Evolutionary conservation across 2,113 vertebrate genomes (phyloP), one percentile per base, ranked within the genome.

Genomic region (Dasypus novemcinctus): DNA sequence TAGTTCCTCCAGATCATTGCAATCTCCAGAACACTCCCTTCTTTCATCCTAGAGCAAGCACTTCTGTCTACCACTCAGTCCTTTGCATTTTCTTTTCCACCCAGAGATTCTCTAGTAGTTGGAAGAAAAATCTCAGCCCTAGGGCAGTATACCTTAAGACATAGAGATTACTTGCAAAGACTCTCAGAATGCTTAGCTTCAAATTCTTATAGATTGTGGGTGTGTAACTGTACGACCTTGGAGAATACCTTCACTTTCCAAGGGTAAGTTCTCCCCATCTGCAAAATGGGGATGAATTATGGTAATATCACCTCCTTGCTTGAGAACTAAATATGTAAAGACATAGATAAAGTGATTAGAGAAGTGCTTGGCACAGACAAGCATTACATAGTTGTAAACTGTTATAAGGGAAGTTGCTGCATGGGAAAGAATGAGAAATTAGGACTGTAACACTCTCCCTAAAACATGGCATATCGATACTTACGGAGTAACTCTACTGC

Each of bases 351-450:
- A 72, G 43, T 4, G 43, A 81, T 41, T n/a, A 54, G 31, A 90
- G 72, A 4, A 43, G 27, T 11, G 5, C 7, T 8, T 75, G 57
- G 27, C 63, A 57, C 80, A 68, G 49, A 72, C 23, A 41, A 71
- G 27, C 43, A 66, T 63, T 71, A 36, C 8, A 36, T 69, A 78
- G 85, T n/a, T 61, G 8, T 38, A 46, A 74, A 27, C 23, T 52
- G 38, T 76, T 68, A 90, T 71, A 80, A 72, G 18, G 57, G 41
- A 83, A 82, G 33, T 27, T 71, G 68, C 38, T 49, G 38, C 18
- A 3, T 83, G n/a, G 43, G 59, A 94, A 92, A 9, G 59, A 49
- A 43, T 69, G 91, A 96, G 64, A 93, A 94, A 93, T 54, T 41
- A 74, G 78, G 64, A 76, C 76, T 92, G 82, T 13, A 92, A 54